These are phyloP conservation scores for Orussus abietinus DNA, from an alignment of 1,140 invertebrate species.

Conservation along the genomic window DNA sequence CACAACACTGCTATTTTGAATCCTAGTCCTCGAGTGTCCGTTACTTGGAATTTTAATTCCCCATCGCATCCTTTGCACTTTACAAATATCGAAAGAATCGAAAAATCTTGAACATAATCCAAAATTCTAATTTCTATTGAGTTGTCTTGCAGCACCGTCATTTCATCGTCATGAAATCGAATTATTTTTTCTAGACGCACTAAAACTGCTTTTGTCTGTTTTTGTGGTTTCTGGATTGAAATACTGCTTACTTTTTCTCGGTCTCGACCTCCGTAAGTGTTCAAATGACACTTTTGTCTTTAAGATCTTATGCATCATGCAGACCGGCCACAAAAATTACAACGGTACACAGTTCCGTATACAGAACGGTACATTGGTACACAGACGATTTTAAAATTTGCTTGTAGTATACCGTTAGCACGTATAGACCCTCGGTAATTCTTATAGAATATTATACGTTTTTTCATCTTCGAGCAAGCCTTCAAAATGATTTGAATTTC, in stretches of 20 bases:
- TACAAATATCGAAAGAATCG: slow-evolving; percentile 13
- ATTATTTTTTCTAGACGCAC: slow-evolving; percentile 17
- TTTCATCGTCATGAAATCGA: slow-evolving; percentile 11
- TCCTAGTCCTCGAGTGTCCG: slow-evolving; percentile 14
- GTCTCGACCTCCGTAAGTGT: slow-evolving; percentile 1
- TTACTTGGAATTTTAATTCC: slow-evolving; percentile 18
- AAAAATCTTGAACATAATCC: slow-evolving; percentile 18
- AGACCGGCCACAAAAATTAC: no score
- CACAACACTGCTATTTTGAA: slow-evolving; percentile 21
- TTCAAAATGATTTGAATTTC: no score
- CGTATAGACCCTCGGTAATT: no score
- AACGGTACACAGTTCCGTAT: no score
- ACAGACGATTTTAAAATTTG: no score
- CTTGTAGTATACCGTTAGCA: no score
- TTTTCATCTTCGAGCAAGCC: no score
- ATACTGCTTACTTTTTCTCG: slow-evolving; percentile 10
- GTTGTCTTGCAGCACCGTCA: slow-evolving; percentile 10
- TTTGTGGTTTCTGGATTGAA: slow-evolving; percentile 14
- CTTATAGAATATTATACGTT: no score
- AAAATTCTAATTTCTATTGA: slow-evolving; percentile 15
- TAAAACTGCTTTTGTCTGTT: slow-evolving; percentile 12
- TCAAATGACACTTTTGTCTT: no score
- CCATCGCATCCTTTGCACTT: slow-evolving; percentile 18
- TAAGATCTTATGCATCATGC: no score
- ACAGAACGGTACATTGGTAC: no score